Percentiles rank a stretch among this genome's conserved stretches.
These are phyloP conservation scores for Trachops cirrhosus DNA, from an alignment of 2,797 vertebrate genomes.

Conservation along the genomic window DNA sequence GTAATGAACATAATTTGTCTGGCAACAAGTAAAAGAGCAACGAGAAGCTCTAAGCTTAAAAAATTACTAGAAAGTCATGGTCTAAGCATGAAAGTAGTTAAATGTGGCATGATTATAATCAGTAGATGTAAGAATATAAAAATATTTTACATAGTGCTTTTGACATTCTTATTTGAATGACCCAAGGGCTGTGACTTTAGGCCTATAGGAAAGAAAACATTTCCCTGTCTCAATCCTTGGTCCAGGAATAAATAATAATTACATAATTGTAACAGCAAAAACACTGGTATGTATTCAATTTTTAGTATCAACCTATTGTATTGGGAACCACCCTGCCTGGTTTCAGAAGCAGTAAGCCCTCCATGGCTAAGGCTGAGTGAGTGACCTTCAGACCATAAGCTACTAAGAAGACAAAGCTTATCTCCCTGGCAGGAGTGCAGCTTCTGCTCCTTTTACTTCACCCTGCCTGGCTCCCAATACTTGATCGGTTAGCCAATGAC, in stretches of 20 bases:
- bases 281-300: neutral
- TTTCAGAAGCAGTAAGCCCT: no score
- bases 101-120: neutral
- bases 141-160: neutral
- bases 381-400: no score
- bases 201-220: neutral
- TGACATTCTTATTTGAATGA: neutral
- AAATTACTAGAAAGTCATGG: neutral
- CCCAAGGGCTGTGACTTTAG: neutral
- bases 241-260: neutral
- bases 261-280: neutral
- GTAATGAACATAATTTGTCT: neutral
- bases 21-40: neutral
- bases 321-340: no score
- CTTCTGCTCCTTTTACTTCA: no score
- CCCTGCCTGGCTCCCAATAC: no score
- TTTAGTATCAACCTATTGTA: neutral
- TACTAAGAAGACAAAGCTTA: no score
- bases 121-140: neutral
- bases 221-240: neutral
- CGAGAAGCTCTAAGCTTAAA: conserved; percentile 25
- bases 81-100: neutral
- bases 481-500: no score
- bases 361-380: no score
- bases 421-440: no score